Base-by-base conservation (phyloP, 2,888 invertebrate species). In the Andrena praecox region DNA sequence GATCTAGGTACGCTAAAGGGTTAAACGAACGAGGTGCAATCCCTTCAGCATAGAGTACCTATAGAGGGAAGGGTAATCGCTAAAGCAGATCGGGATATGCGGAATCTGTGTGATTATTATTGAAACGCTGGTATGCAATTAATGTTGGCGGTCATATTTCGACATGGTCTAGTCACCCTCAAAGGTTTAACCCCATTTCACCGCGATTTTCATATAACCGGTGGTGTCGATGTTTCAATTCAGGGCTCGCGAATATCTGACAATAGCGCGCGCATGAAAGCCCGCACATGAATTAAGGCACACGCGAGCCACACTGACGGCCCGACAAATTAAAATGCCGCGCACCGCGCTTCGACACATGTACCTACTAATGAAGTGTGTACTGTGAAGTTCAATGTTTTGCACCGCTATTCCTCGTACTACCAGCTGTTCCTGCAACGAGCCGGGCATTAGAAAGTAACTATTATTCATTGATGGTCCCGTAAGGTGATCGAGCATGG, bases 381-480 rank as follows among this genome's bases (percentile, higher is more conserved):
- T 42, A 27, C 71, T 35, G 50, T 50, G 82, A 82, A 82, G 76
- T 82, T 82, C 82, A 82, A 82, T 82, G 82, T 67, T 82, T 76
- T 29, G 20, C 60, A 8, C n/a, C 68, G 48, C 66, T 70, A 60
- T 70, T 71, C 20, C 64, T 69, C 8, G 71, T 82, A 72, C 63
- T 68, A 82, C 50, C 20, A 68, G 71, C 48, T 82, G 76, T 82
- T 63, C 29, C 48, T 56, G 50, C 76, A 70, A 80, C 81, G 74
- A 70, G 69, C 4, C n/a, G 8, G 64, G 71, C 76, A 72, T 82
- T 82, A 82, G 82, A 82, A 82, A 82, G 82, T 77, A 52, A 27
- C 82, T 29, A 69, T 75, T 68, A 69, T 66, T 64, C 82, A 77
- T 64, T 63, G 76, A 68, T 59, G 56, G 48, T 76, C 50, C 20